Base-by-base conservation (phyloP, 2,113 vertebrate species). In the Oncorhynchus keta region DNA sequence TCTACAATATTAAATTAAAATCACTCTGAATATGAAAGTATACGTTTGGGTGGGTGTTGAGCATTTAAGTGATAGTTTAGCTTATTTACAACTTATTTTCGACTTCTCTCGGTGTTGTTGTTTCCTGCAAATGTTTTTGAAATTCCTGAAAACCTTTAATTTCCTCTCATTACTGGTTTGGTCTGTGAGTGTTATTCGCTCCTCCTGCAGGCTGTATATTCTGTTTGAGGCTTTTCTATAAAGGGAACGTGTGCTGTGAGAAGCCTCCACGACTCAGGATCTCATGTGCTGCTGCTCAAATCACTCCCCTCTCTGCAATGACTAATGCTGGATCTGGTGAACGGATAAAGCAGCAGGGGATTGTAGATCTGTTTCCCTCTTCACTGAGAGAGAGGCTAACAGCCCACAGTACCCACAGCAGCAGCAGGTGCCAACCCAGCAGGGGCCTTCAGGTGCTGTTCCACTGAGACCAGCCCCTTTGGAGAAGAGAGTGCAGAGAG, bases 301-400 rank as follows among this genome's bases (percentile, higher is more conserved):
- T 68, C 72, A 76, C 28, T 49, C 0, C 39, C 39, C 39, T 1
- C 39, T 45, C 39, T 26, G 20, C 78, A 75, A 74, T 81, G 2
- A 72, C 24, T 68, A 2, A 74, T 5, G 13, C 32, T 55, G 74
- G 57, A 45, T 45, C 39, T 45, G 39, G 57, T 71, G 61, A 75
- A 59, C 4, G 18, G 20, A 74, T 64, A 48, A 71, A 76, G 59
- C 78, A 85, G 78, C 79, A 87, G 70, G 79, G 86, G 74, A 81
- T 57, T 39, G 39, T 39, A 39, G 39, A 9, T 39, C 8, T 39
- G 39, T 28, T 79, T 71, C 79, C 76, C 62, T 83, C 39, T 45
- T 45, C 39, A 45, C 39, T 45, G 0, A 45, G 39, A 45, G 9
- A 45, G 39, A 45, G 39, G 39, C 39, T 11, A 26, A 22, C 5